These are phyloP conservation scores for Boloria selene DNA, from an alignment of 2,888 invertebrate genomes.

Conservation along the genomic window DNA sequence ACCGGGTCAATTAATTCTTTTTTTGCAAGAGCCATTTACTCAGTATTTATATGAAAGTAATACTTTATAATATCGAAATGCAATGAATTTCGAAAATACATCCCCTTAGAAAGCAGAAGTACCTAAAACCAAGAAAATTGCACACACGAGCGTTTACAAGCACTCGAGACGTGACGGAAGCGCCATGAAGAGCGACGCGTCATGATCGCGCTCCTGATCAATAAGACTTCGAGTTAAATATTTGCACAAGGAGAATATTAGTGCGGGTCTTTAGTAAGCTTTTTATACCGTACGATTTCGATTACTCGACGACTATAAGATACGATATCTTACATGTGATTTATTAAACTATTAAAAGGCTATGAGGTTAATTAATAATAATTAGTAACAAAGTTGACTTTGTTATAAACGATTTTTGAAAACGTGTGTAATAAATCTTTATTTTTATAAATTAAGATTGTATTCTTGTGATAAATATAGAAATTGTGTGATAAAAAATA, in stretches of 20 bases:
- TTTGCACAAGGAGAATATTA: conserved; percentile 76
- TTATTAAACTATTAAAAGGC: not conserved
- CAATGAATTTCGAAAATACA: not conserved
- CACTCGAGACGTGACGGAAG: conserved; percentile 76
- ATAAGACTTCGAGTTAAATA: conserved; percentile 76
- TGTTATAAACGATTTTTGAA: no score
- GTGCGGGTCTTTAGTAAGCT: conserved; percentile 42
- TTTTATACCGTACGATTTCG: conserved; percentile 4
- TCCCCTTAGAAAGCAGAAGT: no score
- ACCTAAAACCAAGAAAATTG: conserved; percentile 46
- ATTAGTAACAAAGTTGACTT: no score
- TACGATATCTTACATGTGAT: conserved; percentile 44
- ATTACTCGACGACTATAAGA: conserved; percentile 35
- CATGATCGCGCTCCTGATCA: conserved; percentile 73
- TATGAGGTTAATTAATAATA: no score
- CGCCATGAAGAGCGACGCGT: conserved; percentile 57
- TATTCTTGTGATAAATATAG: no score
- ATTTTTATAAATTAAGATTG: no score
- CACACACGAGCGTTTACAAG: conserved; percentile 64
- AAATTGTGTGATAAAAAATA: no score
- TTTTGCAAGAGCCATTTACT: no score
- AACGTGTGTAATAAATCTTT: no score
- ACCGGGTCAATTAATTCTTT: no score
- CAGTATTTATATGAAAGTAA: not conserved
- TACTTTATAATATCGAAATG: conserved; percentile 9